Conservation (phyloP, 2,113 vertebrate genomes). For the Romanogobio albipinnatus region DNA sequence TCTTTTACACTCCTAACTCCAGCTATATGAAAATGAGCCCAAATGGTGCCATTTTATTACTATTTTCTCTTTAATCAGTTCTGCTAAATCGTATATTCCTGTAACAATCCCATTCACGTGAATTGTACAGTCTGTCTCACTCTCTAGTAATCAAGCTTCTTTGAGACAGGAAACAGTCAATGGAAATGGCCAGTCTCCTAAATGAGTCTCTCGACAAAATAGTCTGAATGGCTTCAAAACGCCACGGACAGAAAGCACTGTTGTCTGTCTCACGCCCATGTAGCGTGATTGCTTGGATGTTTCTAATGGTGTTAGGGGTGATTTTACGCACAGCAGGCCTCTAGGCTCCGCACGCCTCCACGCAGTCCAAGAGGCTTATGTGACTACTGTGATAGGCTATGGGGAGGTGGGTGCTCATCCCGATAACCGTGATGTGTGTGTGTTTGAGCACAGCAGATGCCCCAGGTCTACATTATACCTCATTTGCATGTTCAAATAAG, state of each 20-base stretch:
- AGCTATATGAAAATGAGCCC: background rate
- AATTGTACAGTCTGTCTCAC: background rate
- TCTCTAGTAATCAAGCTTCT: constrained; percentile 31
- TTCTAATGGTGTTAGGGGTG: constrained; percentile 59
- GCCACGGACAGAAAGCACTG: constrained; percentile 49
- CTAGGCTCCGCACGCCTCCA: constrained; percentile 49
- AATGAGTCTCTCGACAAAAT: constrained; percentile 29
- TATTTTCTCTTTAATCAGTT: background rate
- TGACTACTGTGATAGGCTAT: constrained; percentile 17
- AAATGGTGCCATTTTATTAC: background rate
- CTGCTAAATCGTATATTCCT: background rate
- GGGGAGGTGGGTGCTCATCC: constrained; percentile 36
- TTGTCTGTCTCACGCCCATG: constrained; percentile 48
- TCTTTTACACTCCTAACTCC: background rate
- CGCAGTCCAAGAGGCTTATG: constrained; percentile 48
- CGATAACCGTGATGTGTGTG: constrained; percentile 43
- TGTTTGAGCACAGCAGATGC: constrained; percentile 51
- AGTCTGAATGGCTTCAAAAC: constrained; percentile 44
- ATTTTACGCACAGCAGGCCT: constrained; percentile 62
- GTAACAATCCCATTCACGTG: background rate
- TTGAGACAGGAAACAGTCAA: constrained; percentile 36
- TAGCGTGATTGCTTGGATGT: constrained; percentile 57
- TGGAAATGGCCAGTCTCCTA: constrained; percentile 29
- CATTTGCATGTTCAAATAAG: constrained; percentile 64
- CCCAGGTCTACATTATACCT: constrained; percentile 45